Conservation (phyloP, 2,888 invertebrate genomes). For the Dasysyrphus albostriatus region DNA sequence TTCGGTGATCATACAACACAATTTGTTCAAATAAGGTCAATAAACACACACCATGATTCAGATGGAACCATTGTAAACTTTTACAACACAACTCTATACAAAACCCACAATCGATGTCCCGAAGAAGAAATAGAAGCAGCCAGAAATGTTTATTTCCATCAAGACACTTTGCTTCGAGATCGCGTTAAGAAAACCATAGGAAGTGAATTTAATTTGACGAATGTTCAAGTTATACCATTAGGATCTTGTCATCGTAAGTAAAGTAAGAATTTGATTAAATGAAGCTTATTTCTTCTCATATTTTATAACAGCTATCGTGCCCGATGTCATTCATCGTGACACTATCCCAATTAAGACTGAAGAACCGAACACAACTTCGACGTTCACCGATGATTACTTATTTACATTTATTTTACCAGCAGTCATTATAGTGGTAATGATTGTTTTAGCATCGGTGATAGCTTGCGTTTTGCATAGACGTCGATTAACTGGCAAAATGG, state of each 20-base stretch:
- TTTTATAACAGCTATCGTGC: slow-evolving; percentile 77
- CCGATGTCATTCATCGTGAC: slow-evolving; percentile 80
- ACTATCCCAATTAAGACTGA: slow-evolving; percentile 81
- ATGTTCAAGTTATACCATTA: slow-evolving; percentile 85
- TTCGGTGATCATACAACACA: slow-evolving; percentile 91
- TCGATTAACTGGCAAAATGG: slow-evolving; percentile 93
- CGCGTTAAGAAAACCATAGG: slow-evolving; percentile 86
- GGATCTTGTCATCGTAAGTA: slow-evolving; percentile 85
- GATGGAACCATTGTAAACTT: slow-evolving; percentile 90
- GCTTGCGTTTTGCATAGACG: slow-evolving; percentile 94
- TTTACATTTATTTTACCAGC: slow-evolving; percentile 95
- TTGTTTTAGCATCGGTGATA: slow-evolving; percentile 93
- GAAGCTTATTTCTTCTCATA: slow-evolving; percentile 3
- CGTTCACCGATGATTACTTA: slow-evolving; percentile 87
- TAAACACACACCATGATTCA: slow-evolving; percentile 83
- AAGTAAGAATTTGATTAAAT: background rate
- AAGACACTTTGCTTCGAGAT: slow-evolving; percentile 85
- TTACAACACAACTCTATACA: slow-evolving; percentile 89
- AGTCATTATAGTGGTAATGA: slow-evolving; percentile 93
- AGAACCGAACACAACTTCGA: slow-evolving; percentile 82
- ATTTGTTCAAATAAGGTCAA: slow-evolving; percentile 90
- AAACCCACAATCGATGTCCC: slow-evolving; percentile 87
- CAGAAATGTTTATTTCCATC: slow-evolving; percentile 88
- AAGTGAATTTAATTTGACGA: slow-evolving; percentile 87
- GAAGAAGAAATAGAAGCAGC: slow-evolving; percentile 90